A percentile compares a stretch with the other conserved stretches of the same genome.
Evolutionary conservation across 2,113 vertebrate genomes (phyloP).

Genomic region (Poeciliopsis turrubarensis): DNA sequence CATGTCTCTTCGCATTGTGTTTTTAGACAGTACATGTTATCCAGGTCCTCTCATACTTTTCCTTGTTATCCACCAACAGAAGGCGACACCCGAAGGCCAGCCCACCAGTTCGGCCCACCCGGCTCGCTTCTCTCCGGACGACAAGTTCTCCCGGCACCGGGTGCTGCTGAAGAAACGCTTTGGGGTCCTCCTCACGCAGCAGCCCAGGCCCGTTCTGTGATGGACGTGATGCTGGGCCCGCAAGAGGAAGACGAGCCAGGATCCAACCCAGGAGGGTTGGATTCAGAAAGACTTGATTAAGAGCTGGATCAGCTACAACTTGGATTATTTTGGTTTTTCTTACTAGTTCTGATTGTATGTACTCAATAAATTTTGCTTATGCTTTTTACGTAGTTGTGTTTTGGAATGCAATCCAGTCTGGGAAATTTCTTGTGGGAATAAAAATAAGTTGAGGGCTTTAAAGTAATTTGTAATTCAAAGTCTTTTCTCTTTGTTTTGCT

Average conservation of each 20-base stretch:
- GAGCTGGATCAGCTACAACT: background rate
- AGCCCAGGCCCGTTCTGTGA: conserved; percentile 83
- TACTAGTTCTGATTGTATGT: background rate
- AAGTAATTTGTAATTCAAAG: too few species aligned
- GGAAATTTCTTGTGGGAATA: too few species aligned
- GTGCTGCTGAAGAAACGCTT: conserved; percentile 90
- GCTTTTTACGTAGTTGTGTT: background rate
- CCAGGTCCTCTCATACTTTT: background rate
- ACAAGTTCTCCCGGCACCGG: conserved; percentile 89
- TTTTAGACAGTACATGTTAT: background rate
- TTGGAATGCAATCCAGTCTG: background rate
- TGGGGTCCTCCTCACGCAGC: conserved; percentile 87
- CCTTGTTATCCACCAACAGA: conserved; percentile 70
- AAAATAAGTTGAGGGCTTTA: too few species aligned
- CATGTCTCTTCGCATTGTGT: too few species aligned
- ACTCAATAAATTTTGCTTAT: conserved; percentile 34
- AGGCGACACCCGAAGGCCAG: conserved; percentile 74
- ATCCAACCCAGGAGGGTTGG: too few species aligned
- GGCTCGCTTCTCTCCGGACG: conserved; percentile 90
- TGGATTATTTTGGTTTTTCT: background rate
- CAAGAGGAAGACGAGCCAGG: background rate
- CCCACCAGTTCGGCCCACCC: conserved; percentile 90
- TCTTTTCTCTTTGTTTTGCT: too few species aligned
- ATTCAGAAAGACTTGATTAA: background rate
- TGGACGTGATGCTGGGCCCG: background rate